Base-by-base conservation (phyloP, 1,140 invertebrate genomes). In the Drosophila sechellia region DNA sequence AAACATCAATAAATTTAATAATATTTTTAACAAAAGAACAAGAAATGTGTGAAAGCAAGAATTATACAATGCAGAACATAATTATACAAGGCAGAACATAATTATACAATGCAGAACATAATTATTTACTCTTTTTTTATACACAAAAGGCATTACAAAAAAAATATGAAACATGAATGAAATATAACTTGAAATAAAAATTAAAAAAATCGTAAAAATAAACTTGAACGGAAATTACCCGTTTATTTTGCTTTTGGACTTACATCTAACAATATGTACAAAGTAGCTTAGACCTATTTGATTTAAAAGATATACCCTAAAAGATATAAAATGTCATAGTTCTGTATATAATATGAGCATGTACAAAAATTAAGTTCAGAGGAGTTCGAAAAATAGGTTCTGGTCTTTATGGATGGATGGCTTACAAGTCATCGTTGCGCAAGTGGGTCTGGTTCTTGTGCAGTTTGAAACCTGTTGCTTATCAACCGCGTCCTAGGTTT, bases 81-180 rank as follows among this genome's bases (percentile, higher is more conserved):
- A 86, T 89, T 87, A 34, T 34, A 34, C 34, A 34, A 34, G 34
- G 20, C 20, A 22, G 20, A 22, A 22, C 20, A 22, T 77, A 89
- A 86, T 89, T 89, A 42, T 45, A 17, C 17, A 17, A 17, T 64
- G 76, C 79, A 89, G 86, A 89, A 61, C 80, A 77, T 77, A 89
- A 86, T 89, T 89, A 42, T 45, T 83, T 87, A 90, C 84, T 80
- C 79, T 91, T 91, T 90, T 52, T 90, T 91, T 91, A 91, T 91
- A 91, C 84, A 39, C 37, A 39, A 91, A 87, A 79, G 59, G 71
- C 79, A 89, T 87, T 87, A 89, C 63, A 84, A 72, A 83, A 80
- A 76, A 78, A 79, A 89, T 91, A 84, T 91, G 90, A 91, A 91
- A 91, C 81, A 90, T 91, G 90, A 91, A 86, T 89, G 84, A 89